Evolutionary conservation across 2,797 vertebrate species (phyloP).

Genomic region (Dromococcyx pavoninus): DNA sequence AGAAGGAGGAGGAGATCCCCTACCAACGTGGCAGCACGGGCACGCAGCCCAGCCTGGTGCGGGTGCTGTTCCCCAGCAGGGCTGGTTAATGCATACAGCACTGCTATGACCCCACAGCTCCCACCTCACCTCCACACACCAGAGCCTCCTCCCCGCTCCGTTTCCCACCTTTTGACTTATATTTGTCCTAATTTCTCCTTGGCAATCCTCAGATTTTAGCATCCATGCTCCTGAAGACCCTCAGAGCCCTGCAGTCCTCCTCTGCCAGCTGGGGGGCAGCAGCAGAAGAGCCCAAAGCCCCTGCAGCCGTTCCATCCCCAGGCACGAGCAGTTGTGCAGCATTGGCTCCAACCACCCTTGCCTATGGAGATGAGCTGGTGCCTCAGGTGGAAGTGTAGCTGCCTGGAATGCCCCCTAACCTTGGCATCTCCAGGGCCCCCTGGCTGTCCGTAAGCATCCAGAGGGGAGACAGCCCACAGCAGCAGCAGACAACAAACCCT

Average conservation of each 20-base stretch:
- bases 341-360: fast-evolving
- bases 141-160: not conserved
- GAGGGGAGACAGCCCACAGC: not conserved
- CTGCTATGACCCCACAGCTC: not conserved
- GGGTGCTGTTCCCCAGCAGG: fast-evolving
- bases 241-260: fast-evolving
- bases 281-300: not conserved
- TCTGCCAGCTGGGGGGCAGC: fast-evolving
- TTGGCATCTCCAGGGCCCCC: fast-evolving
- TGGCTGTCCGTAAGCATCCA: not conserved
- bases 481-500: not conserved
- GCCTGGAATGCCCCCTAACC: fast-evolving
- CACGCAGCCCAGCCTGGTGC: not conserved
- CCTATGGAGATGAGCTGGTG: not conserved
- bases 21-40: fast-evolving
- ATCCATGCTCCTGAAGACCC: fast-evolving
- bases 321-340: not conserved
- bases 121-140: fast-evolving
- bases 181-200: too few relatives aligned
- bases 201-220: too few relatives aligned
- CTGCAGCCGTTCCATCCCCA: fast-evolving
- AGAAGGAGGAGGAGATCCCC: not conserved
- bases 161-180: fast-evolving
- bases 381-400: fast-evolving
- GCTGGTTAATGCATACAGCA: fast-evolving